Evolutionary conservation across 1,140 invertebrate species (phyloP).

Genomic region (Ceratoteleas bidentatus): DNA sequence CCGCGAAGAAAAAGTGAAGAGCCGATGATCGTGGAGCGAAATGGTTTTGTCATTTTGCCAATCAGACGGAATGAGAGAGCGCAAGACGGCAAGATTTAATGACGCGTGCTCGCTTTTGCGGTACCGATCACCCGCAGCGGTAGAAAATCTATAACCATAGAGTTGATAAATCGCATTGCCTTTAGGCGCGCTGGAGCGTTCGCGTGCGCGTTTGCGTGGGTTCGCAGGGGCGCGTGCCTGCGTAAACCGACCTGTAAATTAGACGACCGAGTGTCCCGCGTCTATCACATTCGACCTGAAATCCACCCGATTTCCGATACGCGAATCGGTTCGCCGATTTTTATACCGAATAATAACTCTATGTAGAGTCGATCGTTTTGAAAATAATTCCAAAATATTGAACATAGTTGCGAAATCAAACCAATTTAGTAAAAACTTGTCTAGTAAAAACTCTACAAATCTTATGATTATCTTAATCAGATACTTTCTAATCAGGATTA

Average conservation of each 20-base stretch:
- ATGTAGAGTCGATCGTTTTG: slow-evolving; percentile 2
- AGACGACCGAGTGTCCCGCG: slow-evolving; percentile 30
- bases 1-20: not conserved
- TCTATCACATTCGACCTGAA: slow-evolving; percentile 45
- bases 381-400: not conserved
- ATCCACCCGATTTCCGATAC: slow-evolving; percentile 15
- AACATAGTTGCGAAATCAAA: not conserved
- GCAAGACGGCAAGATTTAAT: slow-evolving; percentile 20
- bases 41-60: slow-evolving; percentile 19
- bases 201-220: slow-evolving; percentile 59
- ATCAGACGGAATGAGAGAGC: slow-evolving; percentile 8
- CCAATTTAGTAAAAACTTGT: too few species aligned
- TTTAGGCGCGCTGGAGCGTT: slow-evolving; percentile 24
- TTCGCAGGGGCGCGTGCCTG: too few species aligned
- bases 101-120: slow-evolving; percentile 17
- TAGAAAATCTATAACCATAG: slow-evolving; percentile 53
- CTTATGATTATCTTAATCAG: too few species aligned
- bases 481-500: too few species aligned
- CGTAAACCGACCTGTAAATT: slow-evolving; percentile 61
- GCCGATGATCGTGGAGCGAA: not conserved
- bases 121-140: slow-evolving; percentile 33
- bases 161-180: slow-evolving; percentile 51
- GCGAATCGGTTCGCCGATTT: not conserved
- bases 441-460: too few species aligned
- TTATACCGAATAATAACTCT: not conserved